Evolutionary conservation across 2,797 vertebrate species (phyloP).

Genomic region (Coranthus polyacanthus): DNA sequence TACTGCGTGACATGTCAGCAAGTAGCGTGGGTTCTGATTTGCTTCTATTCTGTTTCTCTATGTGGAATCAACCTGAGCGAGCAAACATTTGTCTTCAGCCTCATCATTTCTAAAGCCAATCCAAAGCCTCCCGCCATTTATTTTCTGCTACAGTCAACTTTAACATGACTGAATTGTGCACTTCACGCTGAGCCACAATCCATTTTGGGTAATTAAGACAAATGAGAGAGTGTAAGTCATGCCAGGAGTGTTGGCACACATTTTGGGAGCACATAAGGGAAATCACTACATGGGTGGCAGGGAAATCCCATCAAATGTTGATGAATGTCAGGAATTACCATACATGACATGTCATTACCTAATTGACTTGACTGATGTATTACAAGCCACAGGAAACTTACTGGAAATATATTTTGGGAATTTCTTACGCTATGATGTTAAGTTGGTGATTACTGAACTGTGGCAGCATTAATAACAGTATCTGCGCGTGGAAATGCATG

Average conservation of each 20-base stretch:
- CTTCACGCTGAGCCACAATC: conserved; percentile 9
- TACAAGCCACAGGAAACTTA: not conserved
- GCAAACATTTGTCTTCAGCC: too few species aligned
- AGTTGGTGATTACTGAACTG: conserved; percentile 28
- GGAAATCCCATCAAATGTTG: conserved; percentile 48
- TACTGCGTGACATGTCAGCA: conserved; percentile 10
- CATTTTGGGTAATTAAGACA: conserved; percentile 61
- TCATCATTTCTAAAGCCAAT: not conserved
- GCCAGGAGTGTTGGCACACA: conserved; percentile 40
- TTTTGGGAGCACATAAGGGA: conserved; percentile 20
- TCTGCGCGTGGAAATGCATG: too few species aligned
- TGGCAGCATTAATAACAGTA: conserved; percentile 5
- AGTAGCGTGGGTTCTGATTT: not conserved
- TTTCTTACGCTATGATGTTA: conserved; percentile 10
- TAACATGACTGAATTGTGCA: too few species aligned
- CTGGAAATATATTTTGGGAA: conserved; percentile 27
- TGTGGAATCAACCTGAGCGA: not conserved
- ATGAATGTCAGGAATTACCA: conserved; percentile 38
- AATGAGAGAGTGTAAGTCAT: conserved; percentile 42
- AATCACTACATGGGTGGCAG: conserved; percentile 41
- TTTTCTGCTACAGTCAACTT: conserved; percentile 23
- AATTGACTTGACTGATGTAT: conserved; percentile 49
- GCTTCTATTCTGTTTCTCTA: not conserved
- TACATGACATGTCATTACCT: conserved; percentile 42
- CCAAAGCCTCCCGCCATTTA: conserved; percentile 5